Evolutionary conservation across 2,113 vertebrate genomes (phyloP).

Genomic region (Tragulus kanchil): DNA sequence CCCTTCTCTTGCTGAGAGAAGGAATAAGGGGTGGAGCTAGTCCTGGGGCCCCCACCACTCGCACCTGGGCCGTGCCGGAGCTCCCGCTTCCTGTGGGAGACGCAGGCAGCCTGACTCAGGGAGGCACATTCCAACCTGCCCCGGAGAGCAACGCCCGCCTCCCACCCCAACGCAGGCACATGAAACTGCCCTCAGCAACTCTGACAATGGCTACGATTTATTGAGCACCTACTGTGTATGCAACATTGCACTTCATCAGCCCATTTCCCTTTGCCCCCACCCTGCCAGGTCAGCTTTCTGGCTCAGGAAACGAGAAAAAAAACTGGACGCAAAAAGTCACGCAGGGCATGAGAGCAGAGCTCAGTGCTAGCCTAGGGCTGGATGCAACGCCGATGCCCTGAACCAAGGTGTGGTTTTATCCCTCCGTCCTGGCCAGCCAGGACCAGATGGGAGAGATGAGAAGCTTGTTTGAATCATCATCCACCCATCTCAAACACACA

Average conservation of each 20-base stretch:
- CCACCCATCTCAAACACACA: accelerated
- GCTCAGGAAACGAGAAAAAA: not conserved
- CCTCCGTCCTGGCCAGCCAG: not conserved
- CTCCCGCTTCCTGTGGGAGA: constrained; percentile 2
- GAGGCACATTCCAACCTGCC: constrained; percentile 46
- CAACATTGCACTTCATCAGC: accelerated
- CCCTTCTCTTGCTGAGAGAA: not conserved
- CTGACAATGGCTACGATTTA: accelerated
- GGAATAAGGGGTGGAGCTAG: not conserved
- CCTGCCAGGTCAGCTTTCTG: not conserved
- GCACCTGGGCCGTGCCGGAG: not conserved
- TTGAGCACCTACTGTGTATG: accelerated
- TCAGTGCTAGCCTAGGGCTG: too few species aligned
- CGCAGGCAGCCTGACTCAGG: constrained; percentile 46
- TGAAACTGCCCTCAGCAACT: not conserved
- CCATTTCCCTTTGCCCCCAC: too few species aligned
- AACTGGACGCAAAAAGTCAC: too few species aligned
- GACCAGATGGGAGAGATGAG: accelerated
- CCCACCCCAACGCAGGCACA: not conserved
- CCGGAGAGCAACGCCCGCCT: accelerated
- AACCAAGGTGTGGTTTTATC: accelerated
- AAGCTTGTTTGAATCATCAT: not conserved
- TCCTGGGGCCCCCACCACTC: accelerated
- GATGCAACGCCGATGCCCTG: not conserved
- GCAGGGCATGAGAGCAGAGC: not conserved